Conservation (phyloP, 2,797 vertebrate species). For the Helarctos malayanus region DNA sequence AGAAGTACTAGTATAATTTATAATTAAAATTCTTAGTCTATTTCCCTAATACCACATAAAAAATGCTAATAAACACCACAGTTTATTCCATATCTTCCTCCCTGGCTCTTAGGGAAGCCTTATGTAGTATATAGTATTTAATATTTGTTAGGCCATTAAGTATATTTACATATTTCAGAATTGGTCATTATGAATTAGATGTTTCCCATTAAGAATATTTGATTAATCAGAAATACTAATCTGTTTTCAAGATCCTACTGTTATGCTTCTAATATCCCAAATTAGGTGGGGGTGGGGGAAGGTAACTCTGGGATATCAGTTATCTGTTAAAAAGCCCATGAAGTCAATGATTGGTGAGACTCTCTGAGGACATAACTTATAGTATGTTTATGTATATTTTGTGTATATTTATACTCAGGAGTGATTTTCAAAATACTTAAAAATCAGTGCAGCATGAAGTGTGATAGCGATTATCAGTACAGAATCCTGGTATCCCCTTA, state of each 20-base stretch:
- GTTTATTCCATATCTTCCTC: background rate
- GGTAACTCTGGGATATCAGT: background rate
- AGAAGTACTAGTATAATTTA: background rate
- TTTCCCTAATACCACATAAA: background rate
- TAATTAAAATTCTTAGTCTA: constrained; percentile 10
- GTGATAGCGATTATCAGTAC: background rate
- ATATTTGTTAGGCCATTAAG: constrained; percentile 53
- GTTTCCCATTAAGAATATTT: constrained; percentile 29
- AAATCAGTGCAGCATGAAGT: background rate
- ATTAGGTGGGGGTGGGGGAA: background rate
- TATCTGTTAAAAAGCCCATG: background rate
- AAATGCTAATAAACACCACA: background rate
- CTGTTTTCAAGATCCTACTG: background rate
- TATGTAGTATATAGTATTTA: background rate
- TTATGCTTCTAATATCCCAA: background rate
- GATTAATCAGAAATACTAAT: constrained; percentile 46
- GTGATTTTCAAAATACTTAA: constrained; percentile 37
- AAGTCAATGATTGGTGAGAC: constrained; percentile 8
- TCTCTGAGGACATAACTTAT: background rate
- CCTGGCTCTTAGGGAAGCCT: background rate
- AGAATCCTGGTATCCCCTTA: background rate
- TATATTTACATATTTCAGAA: background rate
- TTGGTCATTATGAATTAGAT: background rate
- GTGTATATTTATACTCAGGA: background rate
- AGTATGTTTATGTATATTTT: background rate